Evolutionary conservation across 2,888 invertebrate genomes (phyloP), one percentile per base, ranked within the genome.

Genomic region (Conistra vaccinii): DNA sequence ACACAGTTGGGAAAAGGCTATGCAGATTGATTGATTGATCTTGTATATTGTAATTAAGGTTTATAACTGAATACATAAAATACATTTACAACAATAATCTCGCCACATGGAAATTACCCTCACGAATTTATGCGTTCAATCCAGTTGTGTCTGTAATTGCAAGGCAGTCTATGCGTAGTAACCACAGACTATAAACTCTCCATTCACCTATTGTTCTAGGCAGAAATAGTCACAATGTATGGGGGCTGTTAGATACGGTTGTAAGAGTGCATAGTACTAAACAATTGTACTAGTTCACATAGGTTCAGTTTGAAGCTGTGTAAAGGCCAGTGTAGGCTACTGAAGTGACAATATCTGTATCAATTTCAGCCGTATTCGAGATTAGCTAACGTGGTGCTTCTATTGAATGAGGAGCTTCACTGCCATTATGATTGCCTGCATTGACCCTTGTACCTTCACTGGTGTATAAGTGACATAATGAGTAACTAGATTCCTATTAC

Each of bases 111-210:
- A 29, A 65, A 48, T 65, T 55, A 53, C 58, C 58, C 45, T 3
- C 39, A 58, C 1, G 26, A 32, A 51, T 68, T 23, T 58, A 73
- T 65, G 63, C 58, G 51, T 61, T 39, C 53, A 73, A 61, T 73
- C 20, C 32, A 42, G 26, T 51, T 32, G 45, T 20, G n/a, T 4
- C 12, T 60, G 51, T 65, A 80, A 80, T 74, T 80, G 62, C 51
- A 29, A 42, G n/a, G 42, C 23, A 5, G 32, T 14, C 10, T 3
- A n/a, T 42, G 39, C 81, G 55, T 51, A 20, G 51, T 26, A 29
- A 42, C 73, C 62, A 42, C 81, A 51, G 20, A 26, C 80, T 42
- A 80, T 77, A 58, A 63, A 51, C 32, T 73, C 4, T 29, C 23
- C 2, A 12, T 35, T 20, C 39, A 32, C 14, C 48, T 63, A 80